phyloP scores from a whole-genome alignment of 2,113 vertebrate genomes.

The Struthidea cinerea region DNA sequence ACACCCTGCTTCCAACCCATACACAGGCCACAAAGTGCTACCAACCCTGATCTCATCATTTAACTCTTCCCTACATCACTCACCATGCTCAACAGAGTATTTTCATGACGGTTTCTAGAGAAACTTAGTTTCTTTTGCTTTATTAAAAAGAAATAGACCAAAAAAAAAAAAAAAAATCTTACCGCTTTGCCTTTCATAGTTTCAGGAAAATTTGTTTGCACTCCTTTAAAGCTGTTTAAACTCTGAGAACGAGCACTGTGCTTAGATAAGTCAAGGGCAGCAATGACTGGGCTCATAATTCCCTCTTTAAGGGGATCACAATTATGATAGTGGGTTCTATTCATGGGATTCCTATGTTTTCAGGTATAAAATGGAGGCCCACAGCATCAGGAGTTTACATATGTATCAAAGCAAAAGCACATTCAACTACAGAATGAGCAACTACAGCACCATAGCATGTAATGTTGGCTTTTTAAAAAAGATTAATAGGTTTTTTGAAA shows the following conservation, averaged over 20 bases:
- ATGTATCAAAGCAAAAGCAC: neutral
- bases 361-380: neutral
- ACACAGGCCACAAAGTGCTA: neutral
- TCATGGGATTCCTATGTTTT: neutral
- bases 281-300: neutral
- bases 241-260: neutral
- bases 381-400: neutral
- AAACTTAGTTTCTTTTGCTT: neutral
- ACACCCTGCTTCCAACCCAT: neutral
- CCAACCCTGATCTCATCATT: neutral
- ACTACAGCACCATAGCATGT: rapidly evolving
- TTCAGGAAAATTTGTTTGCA: neutral
- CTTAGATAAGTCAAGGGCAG: neutral
- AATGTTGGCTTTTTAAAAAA: neutral
- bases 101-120: rapidly evolving
- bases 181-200: neutral
- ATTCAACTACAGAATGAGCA: neutral
- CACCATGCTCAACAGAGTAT: rapidly evolving
- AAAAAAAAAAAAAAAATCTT: neutral
- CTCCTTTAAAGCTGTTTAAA: neutral
- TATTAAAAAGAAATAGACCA: neutral
- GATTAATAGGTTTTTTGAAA: neutral
- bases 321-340: neutral
- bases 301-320: neutral
- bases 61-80: neutral